Percentiles rank a stretch among this genome's conserved stretches.
Conservation (phyloP, 2,113 vertebrate species). For the Hymenochirus boettgeri region DNA sequence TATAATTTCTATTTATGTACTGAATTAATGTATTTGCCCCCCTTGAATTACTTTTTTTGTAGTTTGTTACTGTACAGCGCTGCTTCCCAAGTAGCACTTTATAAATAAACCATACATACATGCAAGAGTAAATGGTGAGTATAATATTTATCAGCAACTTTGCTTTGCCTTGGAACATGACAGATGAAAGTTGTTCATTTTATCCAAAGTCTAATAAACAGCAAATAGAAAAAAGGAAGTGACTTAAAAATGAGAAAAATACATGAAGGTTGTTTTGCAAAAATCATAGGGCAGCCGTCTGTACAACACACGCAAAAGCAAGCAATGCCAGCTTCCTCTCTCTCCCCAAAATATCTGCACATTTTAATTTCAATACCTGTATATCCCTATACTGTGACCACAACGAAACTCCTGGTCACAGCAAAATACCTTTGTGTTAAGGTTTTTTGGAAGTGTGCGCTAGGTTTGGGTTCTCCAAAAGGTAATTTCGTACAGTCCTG, state of each 20-base stretch:
- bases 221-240: conserved; percentile 16
- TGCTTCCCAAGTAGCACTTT: no score
- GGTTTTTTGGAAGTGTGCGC: neutral
- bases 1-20: no score
- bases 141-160: no score
- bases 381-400: conserved; percentile 41
- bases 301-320: conserved; percentile 4
- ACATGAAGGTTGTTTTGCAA: conserved; percentile 14
- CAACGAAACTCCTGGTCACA: conserved; percentile 17
- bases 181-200: no score
- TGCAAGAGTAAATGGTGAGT: no score
- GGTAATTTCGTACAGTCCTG: conserved; percentile 15
- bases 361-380: conserved; percentile 32
- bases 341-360: conserved; percentile 13
- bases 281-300: neutral
- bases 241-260: conserved; percentile 1
- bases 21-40: no score
- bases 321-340: conserved; percentile 32
- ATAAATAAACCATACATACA: no score
- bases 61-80: no score
- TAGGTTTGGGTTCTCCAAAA: neutral
- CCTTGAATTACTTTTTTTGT: no score
- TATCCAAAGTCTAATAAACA: no score
- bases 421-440: neutral
- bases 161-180: no score